Evolutionary conservation across 2,888 invertebrate species (phyloP).

Genomic region (Tipula unca): DNA sequence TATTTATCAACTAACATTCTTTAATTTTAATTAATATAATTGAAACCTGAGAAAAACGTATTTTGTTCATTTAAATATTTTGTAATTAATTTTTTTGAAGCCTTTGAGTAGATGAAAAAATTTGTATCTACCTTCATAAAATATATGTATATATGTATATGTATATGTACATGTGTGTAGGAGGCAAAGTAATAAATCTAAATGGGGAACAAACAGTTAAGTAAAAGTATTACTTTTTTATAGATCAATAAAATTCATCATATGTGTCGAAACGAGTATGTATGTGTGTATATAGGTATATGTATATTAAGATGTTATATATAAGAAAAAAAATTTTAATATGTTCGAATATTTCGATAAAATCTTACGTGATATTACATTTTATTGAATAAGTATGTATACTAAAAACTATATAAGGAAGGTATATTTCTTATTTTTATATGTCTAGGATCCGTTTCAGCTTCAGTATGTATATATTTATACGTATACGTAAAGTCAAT

Average conservation of each 20-base stretch:
- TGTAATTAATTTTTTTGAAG: too few relatives aligned
- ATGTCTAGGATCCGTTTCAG: not conserved
- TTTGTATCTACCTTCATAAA: not conserved
- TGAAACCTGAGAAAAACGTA: too few relatives aligned
- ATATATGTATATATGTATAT: not conserved
- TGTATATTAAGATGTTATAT: not conserved
- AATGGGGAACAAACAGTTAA: not conserved
- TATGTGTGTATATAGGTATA: not conserved
- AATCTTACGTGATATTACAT: slow-evolving; percentile 8
- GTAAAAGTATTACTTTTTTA: not conserved
- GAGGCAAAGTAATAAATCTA: not conserved
- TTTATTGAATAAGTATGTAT: not conserved
- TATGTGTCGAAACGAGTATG: not conserved
- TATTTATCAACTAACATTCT: too few relatives aligned
- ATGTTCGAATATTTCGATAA: not conserved
- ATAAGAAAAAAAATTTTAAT: not conserved
- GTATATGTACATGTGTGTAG: too few relatives aligned
- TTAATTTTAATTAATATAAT: too few relatives aligned
- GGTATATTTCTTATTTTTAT: not conserved
- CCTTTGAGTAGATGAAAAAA: not conserved
- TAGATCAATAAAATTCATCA: slow-evolving; percentile 14
- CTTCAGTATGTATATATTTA: not conserved
- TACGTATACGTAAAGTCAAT: not conserved
- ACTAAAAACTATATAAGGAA: not conserved
- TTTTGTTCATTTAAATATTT: too few relatives aligned